A percentile compares a stretch with the other conserved stretches of the same genome.
phyloP scores from a whole-genome alignment of 2,113 vertebrate genomes.

The Cinclus cinclus region DNA sequence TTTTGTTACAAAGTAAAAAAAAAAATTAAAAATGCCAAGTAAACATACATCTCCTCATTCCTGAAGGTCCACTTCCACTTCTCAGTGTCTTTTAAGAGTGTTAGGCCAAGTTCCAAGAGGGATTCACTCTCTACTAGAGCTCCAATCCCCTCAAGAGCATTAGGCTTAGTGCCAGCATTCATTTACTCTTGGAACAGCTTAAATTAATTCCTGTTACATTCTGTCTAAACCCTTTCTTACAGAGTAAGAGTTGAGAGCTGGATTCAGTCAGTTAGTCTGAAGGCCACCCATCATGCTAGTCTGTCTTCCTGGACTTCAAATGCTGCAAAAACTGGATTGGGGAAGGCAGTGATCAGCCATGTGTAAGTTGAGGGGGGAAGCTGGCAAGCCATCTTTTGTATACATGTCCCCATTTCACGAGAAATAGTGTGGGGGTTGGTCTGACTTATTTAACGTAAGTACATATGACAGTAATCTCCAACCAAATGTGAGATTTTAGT shows the following conservation, averaged over 20 bases:
- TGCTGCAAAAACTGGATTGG: neutral
- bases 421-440: neutral
- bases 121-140: constrained; percentile 15
- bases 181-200: constrained; percentile 26
- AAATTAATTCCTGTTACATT: constrained; percentile 36
- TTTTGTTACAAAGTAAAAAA: neutral
- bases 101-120: constrained; percentile 32
- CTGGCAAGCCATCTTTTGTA: neutral
- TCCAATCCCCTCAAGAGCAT: constrained; percentile 34
- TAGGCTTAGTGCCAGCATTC: constrained; percentile 50
- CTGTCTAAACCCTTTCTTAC: neutral
- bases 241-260: neutral
- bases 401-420: neutral
- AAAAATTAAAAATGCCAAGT: neutral
- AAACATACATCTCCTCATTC: neutral
- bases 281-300: neutral
- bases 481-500: neutral
- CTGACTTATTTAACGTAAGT: neutral
- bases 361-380: neutral
- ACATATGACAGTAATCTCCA: neutral
- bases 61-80: neutral
- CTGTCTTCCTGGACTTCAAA: neutral
- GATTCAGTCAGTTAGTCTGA: neutral
- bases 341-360: neutral
- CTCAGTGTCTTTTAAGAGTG: neutral